Evolutionary conservation across 1,140 invertebrate genomes (phyloP), one percentile per base, ranked within the genome.

Genomic region (Triops longicaudatus): DNA sequence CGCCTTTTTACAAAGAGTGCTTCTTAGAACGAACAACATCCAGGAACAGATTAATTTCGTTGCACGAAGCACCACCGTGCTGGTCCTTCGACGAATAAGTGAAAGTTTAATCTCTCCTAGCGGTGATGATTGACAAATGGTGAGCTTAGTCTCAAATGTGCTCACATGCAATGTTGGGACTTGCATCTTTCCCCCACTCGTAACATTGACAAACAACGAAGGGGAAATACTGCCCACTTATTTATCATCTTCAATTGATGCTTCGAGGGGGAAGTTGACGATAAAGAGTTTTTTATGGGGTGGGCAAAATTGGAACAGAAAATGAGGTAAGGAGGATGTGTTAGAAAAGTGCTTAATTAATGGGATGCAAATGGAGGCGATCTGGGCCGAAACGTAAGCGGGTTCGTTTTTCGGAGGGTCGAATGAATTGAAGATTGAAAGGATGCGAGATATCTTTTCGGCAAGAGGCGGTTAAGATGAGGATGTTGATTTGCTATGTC

Each of bases 351-450:
- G 50, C n/a, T 63, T 63, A 63, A 63, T 63, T 63, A 63, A 63
- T 63, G 50, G 50, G 50, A 63, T 63, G 50, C 50, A 63, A 63
- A 63, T 63, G 14, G 50, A 63, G 22, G 50, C 50, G 50, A 63
- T 63, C 14, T 22, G 17, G 14, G 14, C 50, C 50, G 50, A 63
- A 63, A 63, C 50, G 22, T 22, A 63, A 63, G 31, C 31, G 31
- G 31, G 31, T 37, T 37, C 2, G 31, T 37, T 37, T 37, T 37
- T 37, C 7, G 31, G 31, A 4, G n/a, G 7, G 31, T 37, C 2
- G 31, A 2, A 4, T 37, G 31, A 37, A 37, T 2, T 37, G 31
- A 37, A 37, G 31, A 37, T 37, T 37, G 31, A 37, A 37, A 37
- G 31, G 31, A 37, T 37, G 31, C 31, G 7, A 37, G 31, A 37